Percentiles rank a stretch among this genome's conserved stretches.
These are phyloP conservation scores for Rallus limicola DNA, from an alignment of 2,113 vertebrate species.

Conservation along the genomic window DNA sequence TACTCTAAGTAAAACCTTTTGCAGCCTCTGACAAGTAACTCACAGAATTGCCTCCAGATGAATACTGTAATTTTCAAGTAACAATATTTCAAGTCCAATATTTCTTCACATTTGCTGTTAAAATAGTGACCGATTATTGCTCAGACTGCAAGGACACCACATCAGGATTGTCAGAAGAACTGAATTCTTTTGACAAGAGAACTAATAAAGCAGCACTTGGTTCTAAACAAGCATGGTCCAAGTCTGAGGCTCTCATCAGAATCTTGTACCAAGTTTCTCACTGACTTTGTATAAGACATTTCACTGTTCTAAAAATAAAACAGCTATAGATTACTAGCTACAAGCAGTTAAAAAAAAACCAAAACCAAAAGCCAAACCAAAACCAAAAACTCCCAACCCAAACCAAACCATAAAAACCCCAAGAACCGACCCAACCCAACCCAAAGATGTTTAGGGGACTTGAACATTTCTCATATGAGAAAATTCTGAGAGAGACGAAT, in stretches of 20 bases:
- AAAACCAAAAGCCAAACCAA: neutral
- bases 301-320: neutral
- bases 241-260: neutral
- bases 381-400: too few relatives aligned
- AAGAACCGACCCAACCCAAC: too few relatives aligned
- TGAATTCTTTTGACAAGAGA: neutral
- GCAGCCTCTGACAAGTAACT: neutral
- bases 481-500: too few relatives aligned
- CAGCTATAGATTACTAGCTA: neutral
- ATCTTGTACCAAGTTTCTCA: neutral
- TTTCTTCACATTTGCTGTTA: neutral
- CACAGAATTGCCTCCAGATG: neutral
- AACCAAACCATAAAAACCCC: too few relatives aligned
- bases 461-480: too few relatives aligned
- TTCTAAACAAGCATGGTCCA: neutral
- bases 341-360: neutral
- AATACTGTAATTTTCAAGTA: neutral
- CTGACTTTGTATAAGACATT: neutral
- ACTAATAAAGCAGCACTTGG: neutral
- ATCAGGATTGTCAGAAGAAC: neutral
- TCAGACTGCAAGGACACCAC: neutral
- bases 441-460: too few relatives aligned
- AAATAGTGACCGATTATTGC: neutral
- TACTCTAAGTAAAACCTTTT: conserved; percentile 1
- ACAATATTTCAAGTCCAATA: neutral